These are phyloP conservation scores for Galerucella nymphaeae DNA, from an alignment of 2,888 invertebrate genomes.

Conservation along the genomic window DNA sequence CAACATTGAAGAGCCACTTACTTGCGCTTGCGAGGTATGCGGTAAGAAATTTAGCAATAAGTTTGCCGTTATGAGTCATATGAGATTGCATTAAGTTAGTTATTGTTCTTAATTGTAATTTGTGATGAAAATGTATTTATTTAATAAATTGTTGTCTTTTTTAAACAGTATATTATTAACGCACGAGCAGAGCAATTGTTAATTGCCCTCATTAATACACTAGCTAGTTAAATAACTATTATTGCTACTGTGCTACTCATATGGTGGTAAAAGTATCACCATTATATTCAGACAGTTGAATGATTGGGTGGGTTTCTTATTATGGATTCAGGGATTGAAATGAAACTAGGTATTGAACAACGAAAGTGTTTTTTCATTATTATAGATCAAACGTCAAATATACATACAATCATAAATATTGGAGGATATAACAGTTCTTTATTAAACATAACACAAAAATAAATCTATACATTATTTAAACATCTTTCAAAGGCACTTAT, in stretches of 20 bases:
- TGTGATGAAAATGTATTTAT: not conserved
- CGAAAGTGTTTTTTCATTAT: conserved; percentile 32
- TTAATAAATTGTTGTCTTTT: not conserved
- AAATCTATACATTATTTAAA: conserved; percentile 36
- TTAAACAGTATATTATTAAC: not conserved
- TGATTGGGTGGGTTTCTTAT: too few species aligned
- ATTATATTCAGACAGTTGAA: too few species aligned
- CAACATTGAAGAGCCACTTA: conserved; percentile 52
- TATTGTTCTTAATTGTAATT: not conserved
- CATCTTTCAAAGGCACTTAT: conserved; percentile 43
- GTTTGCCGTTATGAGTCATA: conserved; percentile 48
- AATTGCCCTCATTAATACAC: too few species aligned
- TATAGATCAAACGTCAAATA: conserved; percentile 26
- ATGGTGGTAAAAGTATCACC: too few species aligned
- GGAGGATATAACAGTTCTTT: conserved; percentile 50
- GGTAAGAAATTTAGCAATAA: conserved; percentile 48
- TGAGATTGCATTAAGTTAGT: conserved; percentile 45
- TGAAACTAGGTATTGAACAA: not conserved
- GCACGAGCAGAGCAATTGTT: too few species aligned
- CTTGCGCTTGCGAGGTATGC: conserved; percentile 52
- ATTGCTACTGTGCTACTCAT: not conserved
- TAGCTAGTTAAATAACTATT: too few species aligned
- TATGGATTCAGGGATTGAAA: not conserved
- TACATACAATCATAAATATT: conserved; percentile 41
- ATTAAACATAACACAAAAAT: conserved; percentile 46